Evolutionary conservation across 2,888 invertebrate species (phyloP), one percentile per base, ranked within the genome.

Genomic region (Petrolisthes manimaculis): DNA sequence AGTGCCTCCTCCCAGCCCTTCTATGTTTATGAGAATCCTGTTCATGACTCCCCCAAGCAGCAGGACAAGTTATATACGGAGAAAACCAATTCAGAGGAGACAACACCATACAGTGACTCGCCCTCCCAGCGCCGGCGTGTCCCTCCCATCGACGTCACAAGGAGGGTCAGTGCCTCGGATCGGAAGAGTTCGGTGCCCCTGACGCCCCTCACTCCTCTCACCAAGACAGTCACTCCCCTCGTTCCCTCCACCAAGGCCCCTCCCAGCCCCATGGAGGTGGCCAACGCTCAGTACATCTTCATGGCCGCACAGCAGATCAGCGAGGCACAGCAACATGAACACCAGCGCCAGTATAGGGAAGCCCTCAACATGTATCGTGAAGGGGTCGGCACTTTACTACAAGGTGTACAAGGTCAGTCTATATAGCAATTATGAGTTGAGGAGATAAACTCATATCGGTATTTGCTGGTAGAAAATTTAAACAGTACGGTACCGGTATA

Each of bases 351-450:
- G 6, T 86, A 88, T 37, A 82, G 80, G 21, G 82, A 88, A 56
- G 90, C 90, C 37, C 75, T 90, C 18, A 79, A 83, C 67, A 88
- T 88, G 86, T 90, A 90, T 71, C 81, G 86, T 55, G 90, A 90
- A 81, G 90, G 90, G 6, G 90, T 90, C 37, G 87, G 90, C 18
- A 90, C 90, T 5, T 69, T 90, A 5, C 67, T 90, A 5, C 88
- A 90, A 9, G 90, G 90, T 37, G 90, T 90, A 5, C 90, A 90
- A 90, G 90, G 90, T 90, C 56, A 88, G 86, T 83, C 37, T 37
- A 77, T 74, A 37, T 37, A 37, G 37, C 37, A 37, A 37, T 37
- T 74, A 74, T 24, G 37, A 24, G 21, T 9, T 74, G 21, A 14
- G 18, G 74, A 18, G 37, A 21, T 5, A 37, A 37, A 37, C 37